These are phyloP conservation scores for Rhinella marina DNA, from an alignment of 2,797 vertebrate species.

Conservation along the genomic window DNA sequence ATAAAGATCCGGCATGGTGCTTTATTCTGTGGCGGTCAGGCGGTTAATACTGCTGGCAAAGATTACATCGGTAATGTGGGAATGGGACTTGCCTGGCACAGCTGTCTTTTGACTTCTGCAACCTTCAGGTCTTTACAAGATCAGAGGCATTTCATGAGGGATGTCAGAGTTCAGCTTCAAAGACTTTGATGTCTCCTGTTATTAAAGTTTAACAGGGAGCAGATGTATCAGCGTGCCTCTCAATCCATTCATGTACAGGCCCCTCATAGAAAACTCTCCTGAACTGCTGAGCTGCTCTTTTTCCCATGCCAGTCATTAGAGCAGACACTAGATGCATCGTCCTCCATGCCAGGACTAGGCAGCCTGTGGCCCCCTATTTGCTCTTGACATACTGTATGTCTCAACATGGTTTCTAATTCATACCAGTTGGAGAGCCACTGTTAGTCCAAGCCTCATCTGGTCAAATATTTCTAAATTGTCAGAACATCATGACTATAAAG, in stretches of 20 bases:
- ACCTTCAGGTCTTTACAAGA: conserved; percentile 71
- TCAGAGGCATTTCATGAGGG: conserved; percentile 71
- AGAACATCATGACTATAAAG: neutral
- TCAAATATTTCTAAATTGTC: conserved; percentile 4
- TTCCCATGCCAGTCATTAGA: conserved; percentile 46
- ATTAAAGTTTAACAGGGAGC: conserved; percentile 77
- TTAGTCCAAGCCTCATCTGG: neutral
- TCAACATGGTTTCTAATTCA: conserved; percentile 14
- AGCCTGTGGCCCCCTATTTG: conserved; percentile 20
- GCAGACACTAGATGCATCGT: conserved; percentile 13
- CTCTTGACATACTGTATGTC: neutral
- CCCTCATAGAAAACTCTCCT: neutral
- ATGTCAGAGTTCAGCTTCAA: conserved; percentile 71
- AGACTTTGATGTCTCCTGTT: conserved; percentile 69
- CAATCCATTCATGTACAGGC: conserved; percentile 44
- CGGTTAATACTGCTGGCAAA: conserved; percentile 67
- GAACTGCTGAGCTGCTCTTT: conserved; percentile 35
- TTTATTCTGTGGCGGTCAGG: conserved; percentile 60
- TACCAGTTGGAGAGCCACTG: neutral
- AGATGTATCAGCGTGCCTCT: conserved; percentile 65
- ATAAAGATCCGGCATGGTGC: conserved; percentile 13
- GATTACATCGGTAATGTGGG: conserved; percentile 56
- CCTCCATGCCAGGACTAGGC: conserved; percentile 1
- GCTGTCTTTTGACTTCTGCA: conserved; percentile 75
- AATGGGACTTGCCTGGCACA: conserved; percentile 65